phyloP scores from a whole-genome alignment of 2,113 vertebrate species.

The Diphyllodes magnificus region DNA sequence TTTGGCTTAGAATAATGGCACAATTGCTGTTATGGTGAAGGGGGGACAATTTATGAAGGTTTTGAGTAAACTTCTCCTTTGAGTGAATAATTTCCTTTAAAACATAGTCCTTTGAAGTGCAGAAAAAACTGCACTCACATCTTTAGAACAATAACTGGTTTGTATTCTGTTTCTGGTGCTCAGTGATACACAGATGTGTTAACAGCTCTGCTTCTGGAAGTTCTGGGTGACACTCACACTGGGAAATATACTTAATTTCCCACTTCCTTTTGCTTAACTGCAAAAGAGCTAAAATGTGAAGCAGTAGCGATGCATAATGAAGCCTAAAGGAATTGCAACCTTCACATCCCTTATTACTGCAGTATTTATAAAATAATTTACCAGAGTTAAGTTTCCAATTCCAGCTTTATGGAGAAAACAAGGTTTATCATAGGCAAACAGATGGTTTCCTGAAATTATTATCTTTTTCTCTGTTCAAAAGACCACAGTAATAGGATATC shows the following conservation, averaged over 20 bases:
- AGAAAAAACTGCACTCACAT: neutral
- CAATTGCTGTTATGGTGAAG: neutral
- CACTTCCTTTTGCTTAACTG: neutral
- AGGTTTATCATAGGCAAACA: constrained; percentile 37
- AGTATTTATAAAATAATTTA: constrained; percentile 11
- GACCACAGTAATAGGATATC: neutral
- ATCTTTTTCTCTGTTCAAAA: neutral
- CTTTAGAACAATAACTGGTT: neutral
- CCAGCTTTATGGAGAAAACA: neutral
- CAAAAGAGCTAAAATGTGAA: neutral
- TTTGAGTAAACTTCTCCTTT: neutral
- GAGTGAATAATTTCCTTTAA: neutral
- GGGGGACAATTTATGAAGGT: neutral
- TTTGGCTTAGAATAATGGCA: neutral
- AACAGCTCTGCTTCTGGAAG: neutral
- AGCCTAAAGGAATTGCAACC: neutral
- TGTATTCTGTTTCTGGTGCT: neutral
- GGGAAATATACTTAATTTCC: neutral
- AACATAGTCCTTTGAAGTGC: neutral
- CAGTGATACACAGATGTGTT: neutral
- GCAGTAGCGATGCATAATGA: neutral
- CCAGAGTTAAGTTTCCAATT: neutral
- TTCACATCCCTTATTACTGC: neutral
- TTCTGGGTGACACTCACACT: neutral
- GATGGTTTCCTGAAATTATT: constrained; percentile 22